A percentile compares a stretch with the other conserved stretches of the same genome.
Evolutionary conservation across 2,113 vertebrate genomes (phyloP).

Genomic region (Oreocharis arfaki): DNA sequence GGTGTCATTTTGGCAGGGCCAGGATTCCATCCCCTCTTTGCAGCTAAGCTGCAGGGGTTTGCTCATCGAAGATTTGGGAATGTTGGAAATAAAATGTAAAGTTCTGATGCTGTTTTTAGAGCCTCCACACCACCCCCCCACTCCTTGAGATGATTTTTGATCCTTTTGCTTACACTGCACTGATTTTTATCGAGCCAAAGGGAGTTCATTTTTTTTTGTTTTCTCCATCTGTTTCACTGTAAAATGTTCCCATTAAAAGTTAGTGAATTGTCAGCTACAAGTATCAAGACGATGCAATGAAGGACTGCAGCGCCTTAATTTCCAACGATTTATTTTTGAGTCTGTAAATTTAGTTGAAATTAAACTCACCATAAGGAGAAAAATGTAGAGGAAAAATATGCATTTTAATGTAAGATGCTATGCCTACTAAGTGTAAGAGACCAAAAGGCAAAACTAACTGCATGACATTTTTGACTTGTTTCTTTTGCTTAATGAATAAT

Average conservation of each 20-base stretch:
- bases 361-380: conserved; percentile 21
- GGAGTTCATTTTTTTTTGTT: conserved; percentile 63
- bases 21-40: neutral
- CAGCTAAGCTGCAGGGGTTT: neutral
- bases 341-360: conserved; percentile 25
- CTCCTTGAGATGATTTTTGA: conserved; percentile 51
- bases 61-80: neutral
- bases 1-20: neutral
- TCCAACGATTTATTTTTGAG: conserved; percentile 52
- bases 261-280: conserved; percentile 53
- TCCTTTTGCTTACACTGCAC: conserved; percentile 49
- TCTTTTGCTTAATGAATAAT: neutral
- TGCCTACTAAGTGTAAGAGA: neutral
- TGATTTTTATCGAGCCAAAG: conserved; percentile 54
- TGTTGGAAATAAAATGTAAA: neutral
- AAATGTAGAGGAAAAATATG: neutral
- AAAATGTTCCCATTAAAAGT: conserved; percentile 65
- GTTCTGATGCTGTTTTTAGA: conserved; percentile 30
- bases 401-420: conserved; percentile 14
- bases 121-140: neutral
- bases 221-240: conserved; percentile 57
- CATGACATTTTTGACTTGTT: neutral
- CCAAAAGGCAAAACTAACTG: neutral
- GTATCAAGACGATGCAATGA: conserved; percentile 27
- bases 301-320: conserved; percentile 42